phyloP scores from a whole-genome alignment of 1,140 invertebrate species.

The Cherax destructor region DNA sequence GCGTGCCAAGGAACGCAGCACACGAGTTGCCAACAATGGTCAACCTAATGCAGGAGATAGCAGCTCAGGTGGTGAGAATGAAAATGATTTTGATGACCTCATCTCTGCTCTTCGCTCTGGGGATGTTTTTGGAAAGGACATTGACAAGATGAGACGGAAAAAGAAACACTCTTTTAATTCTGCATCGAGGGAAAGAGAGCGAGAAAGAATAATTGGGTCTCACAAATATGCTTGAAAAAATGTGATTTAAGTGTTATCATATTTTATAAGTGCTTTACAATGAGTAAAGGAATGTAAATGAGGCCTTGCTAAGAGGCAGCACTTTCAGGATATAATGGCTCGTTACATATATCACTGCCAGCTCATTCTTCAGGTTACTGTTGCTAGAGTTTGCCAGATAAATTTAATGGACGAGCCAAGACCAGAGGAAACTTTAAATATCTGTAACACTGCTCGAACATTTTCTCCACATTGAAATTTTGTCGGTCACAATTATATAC shows the following conservation, averaged over 20 bases:
- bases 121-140: slow-evolving; percentile 97
- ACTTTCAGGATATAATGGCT: neutral
- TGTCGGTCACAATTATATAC: neutral
- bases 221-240: slow-evolving; percentile 45
- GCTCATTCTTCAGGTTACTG: neutral
- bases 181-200: slow-evolving; percentile 44
- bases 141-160: slow-evolving; percentile 91
- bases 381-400: neutral
- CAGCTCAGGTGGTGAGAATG: slow-evolving; percentile 68
- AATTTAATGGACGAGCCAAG: neutral
- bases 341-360: neutral
- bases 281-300: neutral
- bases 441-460: neutral
- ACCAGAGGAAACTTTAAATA: neutral
- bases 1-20: slow-evolving; percentile 34
- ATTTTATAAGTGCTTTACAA: neutral
- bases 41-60: slow-evolving; percentile 38
- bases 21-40: neutral
- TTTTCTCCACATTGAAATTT: neutral
- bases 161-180: slow-evolving; percentile 71
- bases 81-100: slow-evolving; percentile 94
- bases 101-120: slow-evolving; percentile 96
- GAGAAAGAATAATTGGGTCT: slow-evolving; percentile 52
- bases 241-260: neutral
- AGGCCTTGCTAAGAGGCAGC: neutral